Conservation (phyloP, 2,888 invertebrate genomes). For the Heliconius erato region DNA sequence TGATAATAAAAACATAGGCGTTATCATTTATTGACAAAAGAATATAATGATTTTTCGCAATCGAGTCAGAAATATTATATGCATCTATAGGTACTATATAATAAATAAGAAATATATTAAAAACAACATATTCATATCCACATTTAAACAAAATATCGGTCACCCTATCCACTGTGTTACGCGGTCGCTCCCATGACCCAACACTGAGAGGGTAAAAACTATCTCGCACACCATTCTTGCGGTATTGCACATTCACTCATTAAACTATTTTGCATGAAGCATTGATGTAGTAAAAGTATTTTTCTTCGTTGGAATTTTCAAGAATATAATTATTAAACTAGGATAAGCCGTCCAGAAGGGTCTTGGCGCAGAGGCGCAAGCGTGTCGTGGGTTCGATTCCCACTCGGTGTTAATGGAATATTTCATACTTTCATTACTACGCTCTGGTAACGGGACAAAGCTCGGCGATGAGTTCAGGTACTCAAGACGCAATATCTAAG, state of each 20-base stretch:
- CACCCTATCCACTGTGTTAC: constrained; percentile 71
- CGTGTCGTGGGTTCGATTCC: not conserved
- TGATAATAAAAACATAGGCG: too few relatives aligned
- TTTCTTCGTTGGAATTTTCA: not conserved
- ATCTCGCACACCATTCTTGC: constrained; percentile 48
- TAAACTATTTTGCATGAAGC: constrained; percentile 39
- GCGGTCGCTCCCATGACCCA: constrained; percentile 81
- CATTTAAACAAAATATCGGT: constrained; percentile 48
- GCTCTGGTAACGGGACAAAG: too few relatives aligned
- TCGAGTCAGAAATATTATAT: not conserved
- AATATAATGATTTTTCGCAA: too few relatives aligned
- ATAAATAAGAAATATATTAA: too few relatives aligned
- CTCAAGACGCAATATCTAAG: too few relatives aligned
- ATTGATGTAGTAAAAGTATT: constrained; percentile 17
- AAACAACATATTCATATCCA: not conserved
- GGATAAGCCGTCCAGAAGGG: too few relatives aligned
- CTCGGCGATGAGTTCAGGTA: too few relatives aligned
- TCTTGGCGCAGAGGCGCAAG: too few relatives aligned
- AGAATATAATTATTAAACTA: not conserved
- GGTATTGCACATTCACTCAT: constrained; percentile 46
- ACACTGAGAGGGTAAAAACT: constrained; percentile 52
- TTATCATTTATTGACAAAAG: too few relatives aligned
- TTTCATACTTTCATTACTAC: too few relatives aligned
- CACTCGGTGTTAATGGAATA: too few relatives aligned
- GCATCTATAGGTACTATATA: too few relatives aligned